phyloP scores from a whole-genome alignment of 2,888 invertebrate species.

The Schizaphis graminum region DNA sequence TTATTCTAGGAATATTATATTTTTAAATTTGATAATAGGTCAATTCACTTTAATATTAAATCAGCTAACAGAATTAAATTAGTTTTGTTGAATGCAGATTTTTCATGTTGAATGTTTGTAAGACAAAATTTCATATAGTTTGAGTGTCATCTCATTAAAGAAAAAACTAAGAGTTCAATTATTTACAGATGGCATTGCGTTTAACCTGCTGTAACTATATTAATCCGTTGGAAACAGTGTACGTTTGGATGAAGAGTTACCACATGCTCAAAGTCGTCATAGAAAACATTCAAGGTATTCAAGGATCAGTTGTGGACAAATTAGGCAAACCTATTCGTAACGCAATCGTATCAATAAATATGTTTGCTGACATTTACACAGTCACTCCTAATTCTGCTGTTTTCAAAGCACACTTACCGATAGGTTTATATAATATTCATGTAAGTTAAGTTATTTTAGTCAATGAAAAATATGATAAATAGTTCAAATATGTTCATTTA shows the following conservation, averaged over 20 bases:
- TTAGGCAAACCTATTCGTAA: conserved; percentile 78
- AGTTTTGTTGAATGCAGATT: neutral
- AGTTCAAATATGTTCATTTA: neutral
- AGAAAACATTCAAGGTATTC: conserved; percentile 74
- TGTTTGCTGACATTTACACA: conserved; percentile 72
- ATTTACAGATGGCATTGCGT: conserved; percentile 68
- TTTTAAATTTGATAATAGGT: neutral
- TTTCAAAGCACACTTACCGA: conserved; percentile 80
- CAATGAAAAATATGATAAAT: neutral
- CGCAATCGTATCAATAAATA: conserved; percentile 80
- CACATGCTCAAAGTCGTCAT: conserved; percentile 47
- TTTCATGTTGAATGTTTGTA: neutral
- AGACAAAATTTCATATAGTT: neutral
- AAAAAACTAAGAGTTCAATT: conserved; percentile 2
- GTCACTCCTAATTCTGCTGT: conserved; percentile 79
- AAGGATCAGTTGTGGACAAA: conserved; percentile 80
- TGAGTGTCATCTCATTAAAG: neutral
- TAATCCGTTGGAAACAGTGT: conserved; percentile 69
- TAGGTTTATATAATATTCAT: conserved; percentile 78
- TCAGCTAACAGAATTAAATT: neutral
- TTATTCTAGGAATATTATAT: too few relatives aligned
- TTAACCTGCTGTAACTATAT: conserved; percentile 69
- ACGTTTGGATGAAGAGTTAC: conserved; percentile 70
- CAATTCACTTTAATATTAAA: neutral
- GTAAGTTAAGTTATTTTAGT: conserved; percentile 67